These are phyloP conservation scores for Phasia obesa DNA, from an alignment of 2,888 invertebrate genomes.

Conservation along the genomic window DNA sequence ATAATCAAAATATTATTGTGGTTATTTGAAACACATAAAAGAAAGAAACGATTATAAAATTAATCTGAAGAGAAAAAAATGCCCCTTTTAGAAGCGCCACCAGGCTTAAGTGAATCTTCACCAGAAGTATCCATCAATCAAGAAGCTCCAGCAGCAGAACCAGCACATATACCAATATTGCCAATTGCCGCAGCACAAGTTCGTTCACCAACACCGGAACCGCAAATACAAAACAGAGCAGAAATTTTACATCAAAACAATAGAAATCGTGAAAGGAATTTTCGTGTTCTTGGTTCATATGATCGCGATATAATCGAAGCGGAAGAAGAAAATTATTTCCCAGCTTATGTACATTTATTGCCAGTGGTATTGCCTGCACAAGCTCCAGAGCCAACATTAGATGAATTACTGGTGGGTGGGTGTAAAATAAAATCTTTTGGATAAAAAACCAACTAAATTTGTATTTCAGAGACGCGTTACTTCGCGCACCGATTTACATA, in stretches of 20 bases:
- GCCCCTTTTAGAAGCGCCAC: constrained; percentile 79
- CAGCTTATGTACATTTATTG: constrained; percentile 83
- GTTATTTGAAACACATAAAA: background rate
- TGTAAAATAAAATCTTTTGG: background rate
- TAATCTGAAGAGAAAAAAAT: constrained; percentile 67
- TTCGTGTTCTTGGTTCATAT: constrained; percentile 73
- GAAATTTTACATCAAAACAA: constrained; percentile 44
- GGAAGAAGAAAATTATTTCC: constrained; percentile 78
- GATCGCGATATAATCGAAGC: constrained; percentile 77
- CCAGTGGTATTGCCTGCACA: constrained; percentile 83
- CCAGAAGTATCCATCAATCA: constrained; percentile 80
- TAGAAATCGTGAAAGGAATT: constrained; percentile 44
- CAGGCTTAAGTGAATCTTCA: constrained; percentile 77
- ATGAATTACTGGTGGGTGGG: constrained; percentile 85
- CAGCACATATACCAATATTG: constrained; percentile 68
- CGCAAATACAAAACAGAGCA: constrained; percentile 11
- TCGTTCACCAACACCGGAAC: constrained; percentile 58
- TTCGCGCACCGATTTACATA: constrained; percentile 82
- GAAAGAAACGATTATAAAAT: background rate
- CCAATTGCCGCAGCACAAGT: constrained; percentile 60
- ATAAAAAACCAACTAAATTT: background rate
- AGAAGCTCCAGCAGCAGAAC: constrained; percentile 72
- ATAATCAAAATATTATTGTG: constrained; percentile 34
- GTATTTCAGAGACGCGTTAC: constrained; percentile 81
- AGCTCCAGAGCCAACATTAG: constrained; percentile 85